Base-by-base conservation (phyloP, 2,888 invertebrate species). In the Tortrix viridana region DNA sequence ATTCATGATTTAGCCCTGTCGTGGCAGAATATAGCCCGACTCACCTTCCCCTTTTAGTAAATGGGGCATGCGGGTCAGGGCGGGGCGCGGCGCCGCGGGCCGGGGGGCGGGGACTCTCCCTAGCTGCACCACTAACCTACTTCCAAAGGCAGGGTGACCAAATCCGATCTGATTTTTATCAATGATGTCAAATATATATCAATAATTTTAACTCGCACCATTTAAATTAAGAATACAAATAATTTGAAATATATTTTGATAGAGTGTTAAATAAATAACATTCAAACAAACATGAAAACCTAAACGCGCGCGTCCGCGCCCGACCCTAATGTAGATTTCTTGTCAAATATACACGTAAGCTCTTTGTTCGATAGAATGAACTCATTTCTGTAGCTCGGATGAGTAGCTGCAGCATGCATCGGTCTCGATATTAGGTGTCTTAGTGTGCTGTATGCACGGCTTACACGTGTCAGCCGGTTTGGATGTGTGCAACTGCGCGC, bases 121-220 rank as follows among this genome's bases (percentile, higher is more conserved):
- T 74, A 76, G 72, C 77, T 89, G 90, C 89, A 89, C 86, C 82
- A 85, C 77, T 91, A 89, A 89, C 90, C 90, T 76, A 90, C 72
- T 86, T 90, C 77, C 78, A 72, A 75, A 75, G 68, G 74, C 74
- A 70, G 50, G 63, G 57, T 58, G 57, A 63, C 63, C 57, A 58
- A 57, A 47, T 57, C 38, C 20, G 38, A 50, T 38, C 12, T 18
- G 26, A 18, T n/a, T 58, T 63, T 43, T 16, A 23, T 4, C 12
- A 12, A 44, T 6, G 3, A 32, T 32, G 12, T 32, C 32, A 23
- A 4, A 5, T 5, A 23, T 5, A 5, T 23, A 23, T 5, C 23
- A 23, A 23, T 5, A 23, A 23, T 5, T 12, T 9, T 37, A 3
- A 14, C 16, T 14, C 6, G 1, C 14, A 0, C 1, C 5, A 38